phyloP scores from a whole-genome alignment of 2,888 invertebrate genomes.

The Drosophila affinis region DNA sequence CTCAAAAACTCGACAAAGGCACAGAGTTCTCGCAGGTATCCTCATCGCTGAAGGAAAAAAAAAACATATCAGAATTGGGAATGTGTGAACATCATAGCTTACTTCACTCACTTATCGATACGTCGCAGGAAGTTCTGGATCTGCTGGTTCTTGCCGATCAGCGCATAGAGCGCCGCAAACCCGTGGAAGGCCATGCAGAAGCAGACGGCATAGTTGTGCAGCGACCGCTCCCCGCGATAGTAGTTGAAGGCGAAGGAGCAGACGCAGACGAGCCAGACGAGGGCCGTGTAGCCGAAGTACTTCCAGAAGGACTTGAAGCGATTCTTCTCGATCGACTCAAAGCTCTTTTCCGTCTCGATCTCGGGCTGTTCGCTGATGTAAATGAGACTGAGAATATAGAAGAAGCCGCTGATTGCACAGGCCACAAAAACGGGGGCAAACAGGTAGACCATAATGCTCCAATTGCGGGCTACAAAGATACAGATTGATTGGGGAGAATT shows the following conservation, averaged over 20 bases:
- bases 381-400: conserved; percentile 74
- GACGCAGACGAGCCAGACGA: conserved; percentile 70
- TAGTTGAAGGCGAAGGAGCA: conserved; percentile 74
- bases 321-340: conserved; percentile 69
- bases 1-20: conserved; percentile 66
- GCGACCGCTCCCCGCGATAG: conserved; percentile 70
- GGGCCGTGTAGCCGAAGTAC: conserved; percentile 71
- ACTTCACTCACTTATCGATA: conserved; percentile 67
- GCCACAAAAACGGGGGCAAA: conserved; percentile 80
- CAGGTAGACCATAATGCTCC: conserved; percentile 81
- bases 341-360: conserved; percentile 60
- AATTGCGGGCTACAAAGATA: conserved; percentile 72
- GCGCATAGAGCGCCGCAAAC: conserved; percentile 73
- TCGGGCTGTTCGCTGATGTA: conserved; percentile 67
- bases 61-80: background rate
- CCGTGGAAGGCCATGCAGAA: conserved; percentile 74
- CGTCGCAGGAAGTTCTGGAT: conserved; percentile 75
- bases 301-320: conserved; percentile 78
- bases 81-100: no score
- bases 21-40: conserved; percentile 75
- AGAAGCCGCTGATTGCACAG: conserved; percentile 70
- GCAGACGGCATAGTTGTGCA: conserved; percentile 78
- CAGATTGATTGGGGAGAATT: no score
- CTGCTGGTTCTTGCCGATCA: conserved; percentile 76
- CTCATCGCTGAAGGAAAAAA: conserved; percentile 55